Conservation (phyloP, 1,140 invertebrate genomes). For the Yoshiicerus persimilis region DNA sequence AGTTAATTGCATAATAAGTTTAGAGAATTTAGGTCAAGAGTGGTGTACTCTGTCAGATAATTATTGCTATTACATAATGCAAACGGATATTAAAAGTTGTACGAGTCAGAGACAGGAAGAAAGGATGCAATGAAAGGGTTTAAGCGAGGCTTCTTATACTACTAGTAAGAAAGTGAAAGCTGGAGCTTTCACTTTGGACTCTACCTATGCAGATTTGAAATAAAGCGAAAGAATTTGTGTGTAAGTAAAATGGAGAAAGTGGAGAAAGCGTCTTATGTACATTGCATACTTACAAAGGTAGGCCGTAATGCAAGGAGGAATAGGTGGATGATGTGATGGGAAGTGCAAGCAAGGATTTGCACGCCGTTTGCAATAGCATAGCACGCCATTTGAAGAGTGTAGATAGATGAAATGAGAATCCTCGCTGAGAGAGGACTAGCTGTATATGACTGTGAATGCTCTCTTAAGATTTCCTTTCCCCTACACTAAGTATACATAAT, state of each 20-base stretch:
- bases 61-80: slow-evolving; percentile 23
- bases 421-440: not conserved
- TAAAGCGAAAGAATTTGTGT: not conserved
- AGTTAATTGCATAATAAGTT: slow-evolving; percentile 23
- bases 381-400: not conserved
- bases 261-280: not conserved
- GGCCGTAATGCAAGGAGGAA: not conserved
- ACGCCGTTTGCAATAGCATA: not conserved
- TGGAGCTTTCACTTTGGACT: not conserved
- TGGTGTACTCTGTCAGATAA: slow-evolving; percentile 1
- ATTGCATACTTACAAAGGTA: not conserved
- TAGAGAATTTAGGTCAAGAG: not conserved
- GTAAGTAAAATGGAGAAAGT: not conserved
- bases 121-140: slow-evolving; percentile 1
- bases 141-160: not conserved
- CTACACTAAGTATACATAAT: not conserved
- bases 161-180: not conserved
- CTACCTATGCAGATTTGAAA: not conserved
- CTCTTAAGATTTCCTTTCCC: not conserved
- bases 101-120: not conserved
- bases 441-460: not conserved
- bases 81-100: slow-evolving; percentile 20
- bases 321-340: not conserved
- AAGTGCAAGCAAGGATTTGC: not conserved
- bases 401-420: not conserved